Base-by-base conservation (phyloP, 2,113 vertebrate species). In the Triplophysa dalaica region DNA sequence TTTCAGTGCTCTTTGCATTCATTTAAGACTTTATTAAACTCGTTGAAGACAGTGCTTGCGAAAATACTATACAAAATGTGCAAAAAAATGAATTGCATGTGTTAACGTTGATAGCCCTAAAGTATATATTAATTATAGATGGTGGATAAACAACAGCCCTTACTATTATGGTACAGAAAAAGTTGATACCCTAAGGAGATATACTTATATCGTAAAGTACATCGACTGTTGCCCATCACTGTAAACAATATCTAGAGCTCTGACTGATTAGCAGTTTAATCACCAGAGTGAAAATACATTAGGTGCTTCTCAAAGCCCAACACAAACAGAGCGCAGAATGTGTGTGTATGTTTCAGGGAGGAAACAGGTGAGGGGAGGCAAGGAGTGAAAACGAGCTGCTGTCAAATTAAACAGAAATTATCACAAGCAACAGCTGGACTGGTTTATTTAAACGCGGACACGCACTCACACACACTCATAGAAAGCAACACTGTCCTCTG, bases 371-470 rank as follows among this genome's bases (percentile, higher is more conserved):
- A 84, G 72, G 77, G 62, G 75, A 48, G 1, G 29, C 8, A 90
- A 90, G 89, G 89, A 93, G 91, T 89, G 88, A 84, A 89, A 85
- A 85, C 83, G 74, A 85, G 80, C 77, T 92, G 65, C 77, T 79
- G 85, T 87, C 82, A 83, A 86, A 87, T 88, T 93, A 94, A 93
- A 95, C 94, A 93, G 93, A 92, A 89, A 76, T 92, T 93, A 91
- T 91, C 92, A 95, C 93, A 93, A 93, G 94, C 94, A 95, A 96
- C 94, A 97, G 94, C 94, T 95, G 94, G 94, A 94, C 91, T 90
- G 93, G 93, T 96, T 96, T 96, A 95, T 95, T 96, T 95, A 96
- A 96, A 95, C 94, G 94, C 89, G 90, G 90, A 91, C 92, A 90
- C 88, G 89, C 88, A 90, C 76, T 78, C 75, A 67, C 65, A 72